These are phyloP conservation scores for Thumatha senex DNA, from an alignment of 2,888 invertebrate genomes.

Conservation along the genomic window DNA sequence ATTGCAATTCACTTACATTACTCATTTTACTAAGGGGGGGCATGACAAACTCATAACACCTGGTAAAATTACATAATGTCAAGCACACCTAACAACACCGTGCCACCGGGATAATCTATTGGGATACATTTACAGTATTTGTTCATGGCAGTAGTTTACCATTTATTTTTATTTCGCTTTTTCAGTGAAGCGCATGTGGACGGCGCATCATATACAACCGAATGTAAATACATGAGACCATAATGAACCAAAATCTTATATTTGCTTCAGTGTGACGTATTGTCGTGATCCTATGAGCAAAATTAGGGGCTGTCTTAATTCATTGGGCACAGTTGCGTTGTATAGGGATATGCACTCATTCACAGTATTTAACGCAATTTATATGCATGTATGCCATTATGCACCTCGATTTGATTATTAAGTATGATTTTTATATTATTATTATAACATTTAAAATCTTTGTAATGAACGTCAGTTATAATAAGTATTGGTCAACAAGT, in stretches of 20 bases:
- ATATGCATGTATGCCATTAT: slow-evolving; percentile 56
- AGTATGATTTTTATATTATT: slow-evolving; percentile 23
- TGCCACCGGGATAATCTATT: slow-evolving; percentile 29
- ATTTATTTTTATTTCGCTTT: slow-evolving; percentile 61
- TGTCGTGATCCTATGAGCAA: slow-evolving; percentile 65
- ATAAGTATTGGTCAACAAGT: slow-evolving; percentile 18
- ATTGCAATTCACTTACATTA: slow-evolving; percentile 57
- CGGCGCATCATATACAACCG: slow-evolving; percentile 68
- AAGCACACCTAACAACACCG: slow-evolving; percentile 52
- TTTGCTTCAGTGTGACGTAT: slow-evolving; percentile 83
- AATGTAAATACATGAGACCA: slow-evolving; percentile 70
- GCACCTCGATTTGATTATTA: slow-evolving; percentile 39
- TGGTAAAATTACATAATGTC: slow-evolving; percentile 43
- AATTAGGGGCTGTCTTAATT: slow-evolving; percentile 61
- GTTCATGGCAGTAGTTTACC: slow-evolving; percentile 57
- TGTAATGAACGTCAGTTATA: slow-evolving; percentile 3
- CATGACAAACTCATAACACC: slow-evolving; percentile 53
- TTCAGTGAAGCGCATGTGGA: slow-evolving; percentile 71
- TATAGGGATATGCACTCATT: slow-evolving; percentile 74
- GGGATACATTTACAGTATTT: slow-evolving; percentile 36
- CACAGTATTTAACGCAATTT: slow-evolving; percentile 54
- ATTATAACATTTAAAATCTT: slow-evolving; percentile 9
- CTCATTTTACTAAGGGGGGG: slow-evolving; percentile 55
- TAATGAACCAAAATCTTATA: slow-evolving; percentile 56
- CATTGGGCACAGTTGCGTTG: slow-evolving; percentile 84